Evolutionary conservation across 1,140 invertebrate species (phyloP), one percentile per base, ranked within the genome.

Genomic region (Radopholus similis): DNA sequence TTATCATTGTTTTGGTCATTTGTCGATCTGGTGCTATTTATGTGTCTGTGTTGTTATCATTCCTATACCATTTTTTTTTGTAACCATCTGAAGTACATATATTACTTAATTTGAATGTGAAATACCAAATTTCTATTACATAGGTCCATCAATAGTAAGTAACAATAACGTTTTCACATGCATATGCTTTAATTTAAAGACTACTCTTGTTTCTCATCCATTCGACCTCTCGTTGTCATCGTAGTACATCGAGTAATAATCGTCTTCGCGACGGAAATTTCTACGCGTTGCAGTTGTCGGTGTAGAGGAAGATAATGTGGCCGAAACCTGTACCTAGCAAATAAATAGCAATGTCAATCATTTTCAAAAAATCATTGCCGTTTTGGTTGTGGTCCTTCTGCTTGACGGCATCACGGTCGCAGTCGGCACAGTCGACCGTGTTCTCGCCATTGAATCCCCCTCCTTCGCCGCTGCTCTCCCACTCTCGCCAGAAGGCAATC

Each of bases 201-300:
- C n/a, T n/a, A n/a, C n/a, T n/a, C n/a, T n/a, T n/a, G n/a, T n/a
- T n/a, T n/a, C 5, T 54, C 15, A 54, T 4, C 18, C 18, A 32
- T 1, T 54, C 18, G n/a, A 18, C 6, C 4, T 54, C 51, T 54
- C 51, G 35, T 56, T 53, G 62, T 68, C 42, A 23, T 71, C 70
- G 59, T 71, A 71, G 44, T 71, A 71, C 70, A 71, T 71, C 18
- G 70, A 21, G 44, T 71, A 71, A 37, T 71, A 71, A 37, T 71
- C 70, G 55, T 71, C 62, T 18, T 64, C 35, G 26, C 49, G 40
- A 28, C 70, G 58, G 40, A 71, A 71, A 35, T 73, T 71, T 47
- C 60, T 71, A 21, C 72, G 37, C 18, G 71, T 34, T 35, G 15
- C 37, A 13, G 35, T 58, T 9, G 59, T 11, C 15, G 26, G 11